These are phyloP conservation scores for Argyresthia goedartella DNA, from an alignment of 2,888 invertebrate genomes.

Conservation along the genomic window DNA sequence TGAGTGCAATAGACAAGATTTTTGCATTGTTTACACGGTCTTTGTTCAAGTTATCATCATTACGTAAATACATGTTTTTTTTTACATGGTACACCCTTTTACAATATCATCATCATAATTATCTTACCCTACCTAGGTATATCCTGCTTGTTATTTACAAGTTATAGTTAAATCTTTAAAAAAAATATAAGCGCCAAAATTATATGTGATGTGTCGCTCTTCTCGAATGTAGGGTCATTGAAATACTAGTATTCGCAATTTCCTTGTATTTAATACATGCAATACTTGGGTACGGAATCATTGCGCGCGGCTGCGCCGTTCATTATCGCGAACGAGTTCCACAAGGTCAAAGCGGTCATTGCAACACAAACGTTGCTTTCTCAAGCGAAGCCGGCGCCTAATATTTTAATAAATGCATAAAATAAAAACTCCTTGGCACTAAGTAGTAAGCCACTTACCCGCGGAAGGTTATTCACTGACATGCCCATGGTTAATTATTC, in stretches of 20 bases:
- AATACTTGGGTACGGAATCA: constrained; percentile 1
- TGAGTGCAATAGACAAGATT: constrained; percentile 14
- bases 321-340: constrained; percentile 62
- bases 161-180: too few relatives aligned
- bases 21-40: constrained; percentile 15
- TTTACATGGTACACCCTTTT: too few relatives aligned
- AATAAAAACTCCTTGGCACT: constrained; percentile 6
- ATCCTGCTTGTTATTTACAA: too few relatives aligned
- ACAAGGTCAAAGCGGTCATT: constrained; percentile 72
- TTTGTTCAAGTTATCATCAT: too few relatives aligned
- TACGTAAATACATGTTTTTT: too few relatives aligned
- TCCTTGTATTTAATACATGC: constrained; percentile 16
- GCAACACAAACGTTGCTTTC: constrained; percentile 62
- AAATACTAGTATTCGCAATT: constrained; percentile 20
- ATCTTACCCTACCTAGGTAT: too few relatives aligned
- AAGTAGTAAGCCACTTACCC: constrained; percentile 33
- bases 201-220: too few relatives aligned
- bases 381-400: constrained; percentile 40
- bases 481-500: constrained; percentile 40
- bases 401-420: constrained; percentile 10
- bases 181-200: too few relatives aligned
- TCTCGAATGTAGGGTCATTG: too few relatives aligned
- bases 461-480: constrained; percentile 51
- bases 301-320: constrained; percentile 29
- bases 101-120: too few relatives aligned